phyloP scores from a whole-genome alignment of 2,888 invertebrate species.

The Nomada fabriciana region DNA sequence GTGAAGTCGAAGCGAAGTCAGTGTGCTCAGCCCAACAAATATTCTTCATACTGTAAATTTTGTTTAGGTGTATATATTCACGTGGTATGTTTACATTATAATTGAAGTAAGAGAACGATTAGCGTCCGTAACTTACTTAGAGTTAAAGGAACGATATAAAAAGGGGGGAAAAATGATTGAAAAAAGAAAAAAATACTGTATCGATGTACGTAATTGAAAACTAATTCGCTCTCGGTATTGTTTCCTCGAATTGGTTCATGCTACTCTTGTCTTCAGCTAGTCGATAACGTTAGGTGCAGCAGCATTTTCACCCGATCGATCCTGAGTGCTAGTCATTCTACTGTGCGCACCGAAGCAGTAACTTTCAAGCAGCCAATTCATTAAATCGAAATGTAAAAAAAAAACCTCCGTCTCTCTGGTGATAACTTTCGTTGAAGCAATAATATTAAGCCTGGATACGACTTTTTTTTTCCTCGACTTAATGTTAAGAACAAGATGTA shows the following conservation, averaged over 20 bases:
- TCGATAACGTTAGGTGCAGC: conserved; percentile 60
- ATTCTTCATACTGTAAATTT: conserved; percentile 46
- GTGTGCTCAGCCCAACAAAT: conserved; percentile 12
- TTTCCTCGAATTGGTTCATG: conserved; percentile 44
- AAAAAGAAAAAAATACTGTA: conserved; percentile 32
- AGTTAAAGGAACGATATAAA: conserved; percentile 49
- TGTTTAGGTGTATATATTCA: conserved; percentile 47
- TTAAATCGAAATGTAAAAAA: conserved; percentile 34
- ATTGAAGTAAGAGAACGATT: conserved; percentile 45
- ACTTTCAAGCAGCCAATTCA: conserved; percentile 50
- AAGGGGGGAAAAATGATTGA: not conserved
- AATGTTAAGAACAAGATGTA: conserved; percentile 70
- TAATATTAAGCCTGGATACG: conserved; percentile 41
- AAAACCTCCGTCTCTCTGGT: conserved; percentile 25
- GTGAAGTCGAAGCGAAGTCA: conserved; percentile 8
- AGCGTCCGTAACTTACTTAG: conserved; percentile 49
- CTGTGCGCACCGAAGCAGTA: conserved; percentile 44
- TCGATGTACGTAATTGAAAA: conserved; percentile 45
- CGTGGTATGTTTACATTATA: conserved; percentile 30
- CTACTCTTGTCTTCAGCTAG: conserved; percentile 49
- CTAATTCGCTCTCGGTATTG: conserved; percentile 31
- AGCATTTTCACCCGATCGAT: conserved; percentile 55
- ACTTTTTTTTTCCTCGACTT: conserved; percentile 46
- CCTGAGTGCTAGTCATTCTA: conserved; percentile 60
- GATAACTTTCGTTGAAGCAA: conserved; percentile 55